Evolutionary conservation across 2,888 invertebrate genomes (phyloP).

Genomic region (Microlaimidae sp.): DNA sequence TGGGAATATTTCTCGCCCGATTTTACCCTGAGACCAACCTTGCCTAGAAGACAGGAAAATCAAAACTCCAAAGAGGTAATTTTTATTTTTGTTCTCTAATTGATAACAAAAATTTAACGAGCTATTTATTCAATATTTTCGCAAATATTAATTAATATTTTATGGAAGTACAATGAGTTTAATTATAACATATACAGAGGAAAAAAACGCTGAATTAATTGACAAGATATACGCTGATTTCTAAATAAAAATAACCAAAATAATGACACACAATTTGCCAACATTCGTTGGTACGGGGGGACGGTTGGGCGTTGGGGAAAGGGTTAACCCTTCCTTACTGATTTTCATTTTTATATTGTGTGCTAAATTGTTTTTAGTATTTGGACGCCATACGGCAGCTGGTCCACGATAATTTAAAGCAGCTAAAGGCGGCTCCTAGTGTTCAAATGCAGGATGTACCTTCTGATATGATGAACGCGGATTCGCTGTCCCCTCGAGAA

Average conservation of each 20-base stretch:
- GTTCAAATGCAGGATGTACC: constrained; percentile 95
- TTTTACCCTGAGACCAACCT: constrained; percentile 82
- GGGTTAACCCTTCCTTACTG: too few species aligned
- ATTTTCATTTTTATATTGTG: too few species aligned
- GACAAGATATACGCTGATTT: too few species aligned
- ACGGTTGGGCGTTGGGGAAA: too few species aligned
- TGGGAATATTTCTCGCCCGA: constrained; percentile 93
- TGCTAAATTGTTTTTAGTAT: constrained; percentile 53
- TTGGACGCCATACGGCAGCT: constrained; percentile 68
- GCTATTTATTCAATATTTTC: too few species aligned
- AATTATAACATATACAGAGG: too few species aligned
- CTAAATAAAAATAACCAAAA: too few species aligned
- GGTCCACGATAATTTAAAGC: constrained; percentile 76
- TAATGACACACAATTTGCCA: neutral
- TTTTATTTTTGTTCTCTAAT: too few species aligned
- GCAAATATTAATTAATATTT: too few species aligned
- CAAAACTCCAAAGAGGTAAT: constrained; percentile 68
- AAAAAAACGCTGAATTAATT: too few species aligned
- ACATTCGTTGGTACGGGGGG: constrained; percentile 2
- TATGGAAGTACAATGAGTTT: too few species aligned
- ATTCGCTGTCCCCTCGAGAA: neutral
- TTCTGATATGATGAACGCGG: constrained; percentile 50
- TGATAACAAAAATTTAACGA: too few species aligned
- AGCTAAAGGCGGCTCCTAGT: constrained; percentile 61
- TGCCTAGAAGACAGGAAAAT: constrained; percentile 59